Conservation (phyloP, 2,888 invertebrate genomes). For the Euplagia quadripunctaria region DNA sequence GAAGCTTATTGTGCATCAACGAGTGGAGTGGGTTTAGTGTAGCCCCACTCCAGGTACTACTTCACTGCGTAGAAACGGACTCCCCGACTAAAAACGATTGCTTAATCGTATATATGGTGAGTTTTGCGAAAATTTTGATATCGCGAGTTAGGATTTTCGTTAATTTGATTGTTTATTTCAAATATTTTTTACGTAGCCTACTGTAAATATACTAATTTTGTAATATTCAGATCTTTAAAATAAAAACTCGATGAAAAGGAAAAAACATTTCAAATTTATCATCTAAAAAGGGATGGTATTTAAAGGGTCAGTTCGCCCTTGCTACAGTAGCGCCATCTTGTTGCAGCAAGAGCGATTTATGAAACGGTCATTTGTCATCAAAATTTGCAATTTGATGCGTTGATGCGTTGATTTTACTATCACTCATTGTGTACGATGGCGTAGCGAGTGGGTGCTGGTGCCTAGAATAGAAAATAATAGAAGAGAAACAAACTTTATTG, state of each 20-base stretch:
- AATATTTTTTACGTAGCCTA: not conserved
- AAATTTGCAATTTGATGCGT: not conserved
- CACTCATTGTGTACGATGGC: too few relatives aligned
- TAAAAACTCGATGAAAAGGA: not conserved
- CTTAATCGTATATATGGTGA: not conserved
- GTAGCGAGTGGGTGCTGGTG: too few relatives aligned
- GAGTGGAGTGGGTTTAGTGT: not conserved
- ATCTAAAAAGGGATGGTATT: not conserved
- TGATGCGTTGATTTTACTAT: not conserved
- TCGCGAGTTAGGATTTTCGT: not conserved
- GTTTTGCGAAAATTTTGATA: not conserved
- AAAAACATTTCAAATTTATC: not conserved
- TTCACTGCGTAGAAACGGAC: conserved; percentile 23
- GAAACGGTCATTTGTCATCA: not conserved
- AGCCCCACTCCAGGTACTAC: conserved; percentile 1
- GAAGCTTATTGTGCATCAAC: not conserved
- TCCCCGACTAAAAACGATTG: not conserved
- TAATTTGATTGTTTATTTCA: not conserved
- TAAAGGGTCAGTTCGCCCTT: not conserved
- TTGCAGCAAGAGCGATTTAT: not conserved
- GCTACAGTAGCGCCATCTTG: conserved; percentile 2
- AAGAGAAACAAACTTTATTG: too few relatives aligned
- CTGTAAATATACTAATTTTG: not conserved
- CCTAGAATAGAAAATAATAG: too few relatives aligned
- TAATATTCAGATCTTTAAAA: not conserved